These are phyloP conservation scores for Isurus oxyrinchus DNA, from an alignment of 2,113 vertebrate genomes.

Conservation along the genomic window DNA sequence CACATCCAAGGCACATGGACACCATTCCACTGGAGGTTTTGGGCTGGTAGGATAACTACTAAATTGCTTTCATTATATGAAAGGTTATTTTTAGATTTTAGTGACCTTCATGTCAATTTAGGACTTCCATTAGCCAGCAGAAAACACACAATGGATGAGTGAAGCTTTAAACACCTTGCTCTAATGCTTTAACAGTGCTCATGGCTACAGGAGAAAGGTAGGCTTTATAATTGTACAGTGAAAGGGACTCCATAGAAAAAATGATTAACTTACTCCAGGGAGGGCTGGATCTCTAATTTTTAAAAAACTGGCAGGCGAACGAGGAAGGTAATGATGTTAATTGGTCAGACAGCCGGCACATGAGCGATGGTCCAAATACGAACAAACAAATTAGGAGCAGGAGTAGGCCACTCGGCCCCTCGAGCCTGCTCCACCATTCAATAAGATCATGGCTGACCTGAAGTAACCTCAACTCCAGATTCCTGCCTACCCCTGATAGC, in stretches of 20 bases:
- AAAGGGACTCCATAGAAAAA: neutral
- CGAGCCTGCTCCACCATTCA: no score
- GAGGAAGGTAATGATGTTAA: neutral
- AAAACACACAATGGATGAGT: neutral
- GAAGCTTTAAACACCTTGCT: neutral
- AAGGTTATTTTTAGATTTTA: neutral
- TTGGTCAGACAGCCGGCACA: neutral
- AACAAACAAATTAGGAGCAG: no score
- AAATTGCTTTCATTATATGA: slow-evolving; percentile 12
- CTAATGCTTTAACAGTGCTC: neutral
- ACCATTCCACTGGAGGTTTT: neutral
- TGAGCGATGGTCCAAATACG: neutral
- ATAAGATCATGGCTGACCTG: no score
- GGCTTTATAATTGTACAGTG: neutral
- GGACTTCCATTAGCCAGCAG: neutral
- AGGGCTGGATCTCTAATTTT: neutral
- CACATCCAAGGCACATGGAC: neutral
- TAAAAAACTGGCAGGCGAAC: neutral
- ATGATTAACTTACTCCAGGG: neutral
- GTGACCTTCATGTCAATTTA: neutral
- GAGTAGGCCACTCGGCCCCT: no score
- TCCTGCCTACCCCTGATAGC: no score
- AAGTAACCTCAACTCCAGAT: no score
- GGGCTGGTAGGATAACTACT: neutral
- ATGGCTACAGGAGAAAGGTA: neutral